Evolutionary conservation across 2,113 vertebrate species (phyloP).

Genomic region (Trachemys scripta): DNA sequence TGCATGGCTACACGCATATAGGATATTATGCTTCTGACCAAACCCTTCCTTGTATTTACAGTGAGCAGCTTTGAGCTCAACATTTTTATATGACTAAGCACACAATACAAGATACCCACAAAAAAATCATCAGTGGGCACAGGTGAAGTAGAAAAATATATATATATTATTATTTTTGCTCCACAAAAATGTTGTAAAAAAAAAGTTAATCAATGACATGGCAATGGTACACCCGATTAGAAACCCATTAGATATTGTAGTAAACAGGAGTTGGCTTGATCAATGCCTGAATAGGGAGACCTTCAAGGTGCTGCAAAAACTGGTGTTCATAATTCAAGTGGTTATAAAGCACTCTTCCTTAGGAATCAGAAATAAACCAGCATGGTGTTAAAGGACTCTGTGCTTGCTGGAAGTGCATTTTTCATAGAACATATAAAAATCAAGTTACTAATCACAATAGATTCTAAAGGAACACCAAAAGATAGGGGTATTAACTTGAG

Average conservation of each 20-base stretch:
- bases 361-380: not conserved
- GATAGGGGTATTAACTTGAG: not conserved
- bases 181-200: not conserved
- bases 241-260: rapidly evolving
- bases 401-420: not conserved
- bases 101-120: not conserved
- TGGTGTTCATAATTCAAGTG: not conserved
- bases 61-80: slow-evolving; percentile 70
- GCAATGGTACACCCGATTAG: not conserved
- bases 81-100: not conserved
- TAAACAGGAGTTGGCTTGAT: not conserved
- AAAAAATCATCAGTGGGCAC: not conserved
- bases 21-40: slow-evolving; percentile 88
- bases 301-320: not conserved
- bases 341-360: not conserved
- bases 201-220: not conserved
- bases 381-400: not conserved
- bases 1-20: slow-evolving; percentile 74
- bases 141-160: not conserved
- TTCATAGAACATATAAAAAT: not conserved
- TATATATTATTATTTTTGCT: not conserved
- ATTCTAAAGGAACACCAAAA: not conserved
- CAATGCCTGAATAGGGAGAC: rapidly evolving
- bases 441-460: not conserved
- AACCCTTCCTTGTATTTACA: slow-evolving; percentile 94